Percentiles rank a stretch among this genome's conserved stretches.
Evolutionary conservation across 2,888 invertebrate species (phyloP).

Genomic region (Malthinus seriepunctatus): DNA sequence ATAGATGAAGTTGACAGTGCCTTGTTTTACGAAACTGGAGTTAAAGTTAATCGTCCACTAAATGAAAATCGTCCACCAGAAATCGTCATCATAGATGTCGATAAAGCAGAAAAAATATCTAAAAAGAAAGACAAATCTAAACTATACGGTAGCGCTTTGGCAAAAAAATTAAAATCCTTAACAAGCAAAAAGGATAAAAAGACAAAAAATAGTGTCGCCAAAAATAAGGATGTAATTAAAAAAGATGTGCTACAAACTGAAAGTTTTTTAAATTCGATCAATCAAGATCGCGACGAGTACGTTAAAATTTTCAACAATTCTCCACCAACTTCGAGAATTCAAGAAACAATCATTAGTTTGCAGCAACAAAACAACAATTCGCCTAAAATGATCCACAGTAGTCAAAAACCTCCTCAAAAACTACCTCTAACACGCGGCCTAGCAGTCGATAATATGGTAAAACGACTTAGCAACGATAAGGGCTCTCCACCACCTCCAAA

Average conservation of each 20-base stretch:
- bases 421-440: constrained; percentile 71
- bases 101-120: constrained; percentile 50
- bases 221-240: too few relatives aligned
- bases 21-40: constrained; percentile 47
- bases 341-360: too few relatives aligned
- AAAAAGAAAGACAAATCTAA: constrained; percentile 39
- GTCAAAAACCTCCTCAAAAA: constrained; percentile 71
- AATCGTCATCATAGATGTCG: constrained; percentile 52
- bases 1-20: constrained; percentile 50
- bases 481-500: constrained; percentile 67
- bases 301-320: background rate
- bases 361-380: constrained; percentile 48
- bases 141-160: constrained; percentile 21
- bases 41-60: constrained; percentile 33
- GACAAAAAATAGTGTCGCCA: constrained; percentile 11
- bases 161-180: constrained; percentile 33
- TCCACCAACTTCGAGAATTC: constrained; percentile 36
- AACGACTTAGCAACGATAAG: constrained; percentile 73
- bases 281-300: background rate
- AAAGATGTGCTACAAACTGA: constrained; percentile 20
- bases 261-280: constrained; percentile 13
- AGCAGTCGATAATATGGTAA: constrained; percentile 78
- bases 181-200: constrained; percentile 37
- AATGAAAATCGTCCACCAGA: constrained; percentile 36
- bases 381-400: constrained; percentile 71